These are phyloP conservation scores for Coilia nasus DNA, from an alignment of 2,797 vertebrate genomes.

Conservation along the genomic window DNA sequence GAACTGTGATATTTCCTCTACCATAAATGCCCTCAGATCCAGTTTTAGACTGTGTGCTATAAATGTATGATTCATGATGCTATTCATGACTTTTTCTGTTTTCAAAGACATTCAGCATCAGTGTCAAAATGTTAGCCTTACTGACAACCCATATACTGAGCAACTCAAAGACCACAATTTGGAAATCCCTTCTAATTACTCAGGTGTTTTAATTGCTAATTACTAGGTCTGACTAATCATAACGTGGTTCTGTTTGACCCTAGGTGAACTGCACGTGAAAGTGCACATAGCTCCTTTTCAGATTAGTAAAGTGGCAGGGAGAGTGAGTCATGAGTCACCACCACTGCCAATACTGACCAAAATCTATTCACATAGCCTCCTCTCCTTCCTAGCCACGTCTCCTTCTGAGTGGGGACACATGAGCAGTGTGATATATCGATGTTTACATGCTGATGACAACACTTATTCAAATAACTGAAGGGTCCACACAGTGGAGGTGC, in stretches of 20 bases:
- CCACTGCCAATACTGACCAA: slow-evolving; percentile 15
- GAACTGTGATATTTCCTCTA: background rate
- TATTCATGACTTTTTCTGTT: background rate
- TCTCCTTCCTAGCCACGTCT: no score
- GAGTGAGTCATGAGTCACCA: slow-evolving; percentile 7
- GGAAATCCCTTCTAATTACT: background rate
- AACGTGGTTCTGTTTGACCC: background rate
- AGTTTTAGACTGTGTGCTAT: background rate
- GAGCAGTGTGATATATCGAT: slow-evolving; percentile 70
- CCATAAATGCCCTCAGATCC: background rate
- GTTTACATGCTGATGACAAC: slow-evolving; percentile 61
- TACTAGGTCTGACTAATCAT: no score
- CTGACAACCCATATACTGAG: background rate
- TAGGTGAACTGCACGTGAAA: background rate
- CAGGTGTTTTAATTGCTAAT: background rate
- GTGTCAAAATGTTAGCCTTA: background rate
- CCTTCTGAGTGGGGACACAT: slow-evolving; percentile 10
- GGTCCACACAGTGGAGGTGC: background rate
- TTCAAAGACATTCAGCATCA: background rate
- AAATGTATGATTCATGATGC: background rate
- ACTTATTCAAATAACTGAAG: slow-evolving; percentile 67
- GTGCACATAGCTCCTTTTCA: no score
- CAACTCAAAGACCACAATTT: background rate
- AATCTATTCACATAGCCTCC: slow-evolving; percentile 37
- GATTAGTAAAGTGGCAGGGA: background rate